Evolutionary conservation across 2,113 vertebrate genomes (phyloP), one percentile per base, ranked within the genome.

Genomic region (Micronisus gabar): DNA sequence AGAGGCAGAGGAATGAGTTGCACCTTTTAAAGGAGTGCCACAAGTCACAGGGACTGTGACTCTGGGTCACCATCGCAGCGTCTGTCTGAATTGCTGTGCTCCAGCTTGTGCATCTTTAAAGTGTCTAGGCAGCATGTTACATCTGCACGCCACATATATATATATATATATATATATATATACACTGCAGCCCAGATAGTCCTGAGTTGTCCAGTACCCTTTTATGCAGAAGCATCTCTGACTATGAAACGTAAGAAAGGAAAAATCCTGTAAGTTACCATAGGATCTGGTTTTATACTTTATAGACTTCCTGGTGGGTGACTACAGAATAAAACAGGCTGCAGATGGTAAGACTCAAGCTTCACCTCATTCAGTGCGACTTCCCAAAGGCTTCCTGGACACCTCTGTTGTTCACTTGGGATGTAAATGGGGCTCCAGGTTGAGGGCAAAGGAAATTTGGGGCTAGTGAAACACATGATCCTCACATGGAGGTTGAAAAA

Each of bases 101-200:
- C 10, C 58, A 36, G 13, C 9, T 67, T 52, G 34, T 52, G 22
- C 36, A 13, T 29, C 29, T 65, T 41, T 32, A 7, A 93, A 93
- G 30, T 9, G 18, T 13, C 23, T 53, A 80, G 21, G 43, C 58
- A 80, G 27, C 4, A 7, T 4, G 3, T 34, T 40, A 17, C 25
- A 63, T 38, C n/a, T 2, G 0, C 53, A 27, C 5, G 65, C 4
- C 7, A n/a, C 5, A 47, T 3, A 47, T 21, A 47, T 21, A 21
- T 47, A 18, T 40, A n/a, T 8, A 47, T 3, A 47, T 21, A 47
- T 21, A 21, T 47, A 18, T 40, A n/a, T 8, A 20, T 9, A 36
- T 0, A 32, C 25, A 17, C 11, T 58, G 22, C 25, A 74, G 23
- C 41, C 7, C 26, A 66, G 34, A 30, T 17, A 36, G 18, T 65